Evolutionary conservation across 2,113 vertebrate genomes (phyloP), one percentile per base, ranked within the genome.

Genomic region (Zosterops japonicus): DNA sequence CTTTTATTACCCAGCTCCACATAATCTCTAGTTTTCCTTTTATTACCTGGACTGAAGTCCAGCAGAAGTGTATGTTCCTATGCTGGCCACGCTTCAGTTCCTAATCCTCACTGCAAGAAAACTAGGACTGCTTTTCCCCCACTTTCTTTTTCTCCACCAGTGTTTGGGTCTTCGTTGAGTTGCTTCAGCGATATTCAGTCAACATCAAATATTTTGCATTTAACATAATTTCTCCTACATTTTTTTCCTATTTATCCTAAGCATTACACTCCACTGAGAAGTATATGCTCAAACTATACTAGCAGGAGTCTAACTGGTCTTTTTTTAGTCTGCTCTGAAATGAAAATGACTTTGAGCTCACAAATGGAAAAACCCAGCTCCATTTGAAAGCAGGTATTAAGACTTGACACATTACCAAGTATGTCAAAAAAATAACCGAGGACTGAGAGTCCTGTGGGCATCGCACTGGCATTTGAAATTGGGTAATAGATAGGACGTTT

Each of bases 151-250:
- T 61, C 12, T 33, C 78, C 52, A 47, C 61, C 55, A 64, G 8
- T 70, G 47, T 93, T 90, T 96, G 89, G 39, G 82, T 93, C 83
- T 80, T 39, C 44, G 36, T 2, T 78, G 50, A 92, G 55, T 69
- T 95, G 69, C 61, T 92, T 82, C 65, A 86, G 46, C 87, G 93
- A 95, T 95, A 70, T 39, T 82, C 33, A 87, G 69, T 89, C 47
- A 64, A 94, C 92, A 96, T 89, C 86, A 96, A 96, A 96, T 95
- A 94, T 83, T 97, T 95, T 93, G 63, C 29, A 71, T 83, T 94
- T 90, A 90, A 94, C 82, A 82, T 89, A 14, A 94, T 83, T 93
- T 90, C 44, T 83, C 27, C 71, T 27, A 41, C 11, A 1, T 68
- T 87, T 94, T 94, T 87, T 78, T 65, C 63, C 76, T 91, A 46